phyloP scores from a whole-genome alignment of 2,888 invertebrate species.

The Pecten maximus region DNA sequence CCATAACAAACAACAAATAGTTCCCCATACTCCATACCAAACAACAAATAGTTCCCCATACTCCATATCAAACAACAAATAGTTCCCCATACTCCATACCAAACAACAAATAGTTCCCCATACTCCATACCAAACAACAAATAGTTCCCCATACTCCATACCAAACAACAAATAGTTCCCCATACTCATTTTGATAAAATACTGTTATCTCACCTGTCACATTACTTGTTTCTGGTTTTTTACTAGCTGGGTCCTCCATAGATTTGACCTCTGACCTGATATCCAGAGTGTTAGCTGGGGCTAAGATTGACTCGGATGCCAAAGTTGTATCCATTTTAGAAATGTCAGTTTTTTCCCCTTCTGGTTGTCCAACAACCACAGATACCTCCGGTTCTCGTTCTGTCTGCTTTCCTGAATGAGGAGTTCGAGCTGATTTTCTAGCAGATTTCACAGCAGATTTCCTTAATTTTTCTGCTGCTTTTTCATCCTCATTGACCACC shows the following conservation, averaged over 20 bases:
- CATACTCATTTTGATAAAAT: too few species aligned
- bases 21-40: too few species aligned
- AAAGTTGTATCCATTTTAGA: constrained; percentile 13
- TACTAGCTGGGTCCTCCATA: not conserved
- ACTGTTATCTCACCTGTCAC: not conserved
- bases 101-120: too few species aligned
- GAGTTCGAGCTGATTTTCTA: constrained; percentile 55
- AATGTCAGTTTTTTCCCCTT: constrained; percentile 7
- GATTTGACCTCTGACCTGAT: constrained; percentile 13
- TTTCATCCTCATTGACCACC: constrained; percentile 69
- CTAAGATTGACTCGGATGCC: constrained; percentile 15
- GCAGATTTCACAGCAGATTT: constrained; percentile 62
- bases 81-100: too few species aligned
- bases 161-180: too few species aligned
- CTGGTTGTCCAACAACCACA: constrained; percentile 19
- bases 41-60: too few species aligned
- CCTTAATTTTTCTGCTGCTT: constrained; percentile 54
- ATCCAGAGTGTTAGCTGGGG: constrained; percentile 8
- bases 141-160: too few species aligned
- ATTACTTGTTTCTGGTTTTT: not conserved
- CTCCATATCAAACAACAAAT: too few species aligned
- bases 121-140: too few species aligned
- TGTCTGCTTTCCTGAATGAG: constrained; percentile 28
- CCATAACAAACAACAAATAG: too few species aligned
- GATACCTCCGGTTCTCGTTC: not conserved